Conservation (phyloP, 30 jellyfish, hydroid and myxozoan species). For the Chironex yamaguchii region DNA sequence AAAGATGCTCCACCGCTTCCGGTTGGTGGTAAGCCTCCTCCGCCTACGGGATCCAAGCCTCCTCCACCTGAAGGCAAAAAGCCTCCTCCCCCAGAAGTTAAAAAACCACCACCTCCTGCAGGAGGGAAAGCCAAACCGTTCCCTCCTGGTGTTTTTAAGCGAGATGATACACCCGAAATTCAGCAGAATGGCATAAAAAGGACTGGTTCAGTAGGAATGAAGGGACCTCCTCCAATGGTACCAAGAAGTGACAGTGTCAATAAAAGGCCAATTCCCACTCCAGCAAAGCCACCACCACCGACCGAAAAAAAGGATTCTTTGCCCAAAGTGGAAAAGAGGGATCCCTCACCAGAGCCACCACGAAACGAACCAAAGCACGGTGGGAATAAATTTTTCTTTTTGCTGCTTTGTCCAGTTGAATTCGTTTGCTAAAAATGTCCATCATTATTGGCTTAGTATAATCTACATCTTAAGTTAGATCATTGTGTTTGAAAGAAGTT, state of each 20-base stretch:
- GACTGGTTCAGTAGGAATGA: not conserved
- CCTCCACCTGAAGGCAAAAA: constrained; percentile 9
- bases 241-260: not conserved
- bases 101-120: constrained; percentile 78
- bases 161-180: not conserved
- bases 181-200: not conserved
- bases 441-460: too few relatives aligned
- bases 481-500: too few relatives aligned
- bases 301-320: constrained; percentile 21
- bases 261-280: constrained; percentile 13
- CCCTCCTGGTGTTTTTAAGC: constrained; percentile 4
- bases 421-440: too few relatives aligned
- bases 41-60: constrained; percentile 5
- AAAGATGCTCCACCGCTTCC: not conserved
- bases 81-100: constrained; percentile 16
- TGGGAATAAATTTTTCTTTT: too few relatives aligned
- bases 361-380: too few relatives aligned
- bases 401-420: too few relatives aligned
- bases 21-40: too few relatives aligned
- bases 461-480: too few relatives aligned
- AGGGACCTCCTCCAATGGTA: not conserved
- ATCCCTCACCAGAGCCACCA: too few relatives aligned
- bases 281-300: constrained; percentile 25
- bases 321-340: too few relatives aligned
- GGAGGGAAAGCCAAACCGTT: constrained; percentile 24